Percentiles rank a stretch among this genome's conserved stretches.
phyloP scores from a whole-genome alignment of 2,888 invertebrate genomes.

The Temnothorax ravouxi region DNA sequence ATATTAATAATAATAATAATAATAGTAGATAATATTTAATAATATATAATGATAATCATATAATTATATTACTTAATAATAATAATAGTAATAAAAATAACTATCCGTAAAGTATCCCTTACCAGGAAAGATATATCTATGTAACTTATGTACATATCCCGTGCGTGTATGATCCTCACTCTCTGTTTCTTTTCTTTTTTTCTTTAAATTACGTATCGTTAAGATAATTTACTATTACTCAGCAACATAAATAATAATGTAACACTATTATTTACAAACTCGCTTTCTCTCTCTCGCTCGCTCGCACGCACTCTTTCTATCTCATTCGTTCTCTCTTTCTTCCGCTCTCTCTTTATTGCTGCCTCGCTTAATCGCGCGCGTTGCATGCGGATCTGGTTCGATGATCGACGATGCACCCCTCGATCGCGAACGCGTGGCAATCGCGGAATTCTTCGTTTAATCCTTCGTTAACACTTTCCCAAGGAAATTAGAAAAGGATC shows the following conservation, averaged over 20 bases:
- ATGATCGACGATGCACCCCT: slow-evolving; percentile 33
- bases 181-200: slow-evolving; percentile 61
- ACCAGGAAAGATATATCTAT: slow-evolving; percentile 81
- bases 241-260: slow-evolving; percentile 84
- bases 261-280: slow-evolving; percentile 83
- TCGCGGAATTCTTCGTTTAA: not conserved
- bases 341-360: slow-evolving; percentile 63
- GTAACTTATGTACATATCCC: slow-evolving; percentile 82
- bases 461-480: not conserved
- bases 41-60: slow-evolving; percentile 71
- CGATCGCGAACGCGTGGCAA: slow-evolving; percentile 2
- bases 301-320: slow-evolving; percentile 3
- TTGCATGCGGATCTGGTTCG: slow-evolving; percentile 20
- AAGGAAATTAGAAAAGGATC: not conserved
- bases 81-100: slow-evolving; percentile 83
- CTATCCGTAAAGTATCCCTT: slow-evolving; percentile 83
- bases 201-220: slow-evolving; percentile 79
- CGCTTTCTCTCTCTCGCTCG: slow-evolving; percentile 30
- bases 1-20: slow-evolving; percentile 75
- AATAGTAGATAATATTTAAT: slow-evolving; percentile 68
- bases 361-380: slow-evolving; percentile 49
- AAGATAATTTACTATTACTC: slow-evolving; percentile 81
- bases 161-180: slow-evolving; percentile 74
- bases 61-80: slow-evolving; percentile 67
- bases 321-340: not conserved